Evolutionary conservation across 2,888 invertebrate genomes (phyloP).

Genomic region (Diloba caeruleocephala): DNA sequence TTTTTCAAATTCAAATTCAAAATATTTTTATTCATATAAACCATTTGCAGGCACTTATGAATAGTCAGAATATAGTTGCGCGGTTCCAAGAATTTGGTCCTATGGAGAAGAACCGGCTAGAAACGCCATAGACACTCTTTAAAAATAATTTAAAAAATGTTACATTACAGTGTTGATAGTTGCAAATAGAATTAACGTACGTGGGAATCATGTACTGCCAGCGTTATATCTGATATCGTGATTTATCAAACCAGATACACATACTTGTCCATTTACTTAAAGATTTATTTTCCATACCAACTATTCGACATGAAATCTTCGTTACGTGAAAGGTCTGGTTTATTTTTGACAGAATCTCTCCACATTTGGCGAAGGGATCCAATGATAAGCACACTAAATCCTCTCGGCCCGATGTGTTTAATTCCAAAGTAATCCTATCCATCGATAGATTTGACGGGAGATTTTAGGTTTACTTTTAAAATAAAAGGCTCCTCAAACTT

Average conservation of each 20-base stretch:
- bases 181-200: no score
- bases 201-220: no score
- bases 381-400: slow-evolving; percentile 52
- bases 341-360: slow-evolving; percentile 54
- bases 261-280: slow-evolving; percentile 16
- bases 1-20: no score
- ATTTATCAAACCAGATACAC: slow-evolving; percentile 1
- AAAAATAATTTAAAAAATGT: no score
- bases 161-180: no score
- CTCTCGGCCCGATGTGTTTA: slow-evolving; percentile 39
- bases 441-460: slow-evolving; percentile 33
- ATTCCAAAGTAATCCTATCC: slow-evolving; percentile 47
- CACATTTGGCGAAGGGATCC: slow-evolving; percentile 49
- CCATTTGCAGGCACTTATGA: no score
- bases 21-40: no score
- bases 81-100: no score
- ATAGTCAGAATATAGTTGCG: no score
- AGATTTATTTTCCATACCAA: slow-evolving; percentile 31
- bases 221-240: no score
- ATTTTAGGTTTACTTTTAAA: slow-evolving; percentile 14
- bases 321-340: slow-evolving; percentile 27
- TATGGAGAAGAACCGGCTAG: no score
- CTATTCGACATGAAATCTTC: slow-evolving; percentile 40
- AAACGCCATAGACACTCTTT: no score
- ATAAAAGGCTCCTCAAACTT: slow-evolving; percentile 1